phyloP scores from a whole-genome alignment of 2,113 vertebrate genomes.

The Himantopus leucocephalus region DNA sequence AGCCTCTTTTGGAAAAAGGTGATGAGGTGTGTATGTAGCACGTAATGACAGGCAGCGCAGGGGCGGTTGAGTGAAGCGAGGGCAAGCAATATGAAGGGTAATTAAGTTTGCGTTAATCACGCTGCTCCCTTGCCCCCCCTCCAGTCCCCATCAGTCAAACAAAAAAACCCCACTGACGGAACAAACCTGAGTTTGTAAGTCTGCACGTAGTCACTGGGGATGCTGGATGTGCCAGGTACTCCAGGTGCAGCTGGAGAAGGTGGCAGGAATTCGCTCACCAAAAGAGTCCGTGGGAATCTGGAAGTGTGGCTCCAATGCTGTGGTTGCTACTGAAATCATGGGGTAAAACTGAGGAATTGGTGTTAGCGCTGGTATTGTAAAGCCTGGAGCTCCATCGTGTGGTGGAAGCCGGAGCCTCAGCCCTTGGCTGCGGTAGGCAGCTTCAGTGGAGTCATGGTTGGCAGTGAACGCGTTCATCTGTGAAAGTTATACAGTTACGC shows the following conservation, averaged over 20 bases:
- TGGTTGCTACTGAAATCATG: not conserved
- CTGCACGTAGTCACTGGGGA: rapidly evolving
- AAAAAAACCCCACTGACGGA: rapidly evolving
- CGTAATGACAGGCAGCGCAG: not conserved
- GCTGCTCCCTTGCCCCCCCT: not conserved
- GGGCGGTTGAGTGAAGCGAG: not conserved
- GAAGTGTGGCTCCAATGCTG: not conserved
- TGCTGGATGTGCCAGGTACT: not conserved
- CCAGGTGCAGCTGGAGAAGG: not conserved
- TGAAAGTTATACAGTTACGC: not conserved
- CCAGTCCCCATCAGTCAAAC: not conserved
- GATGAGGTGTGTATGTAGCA: not conserved
- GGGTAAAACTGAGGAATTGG: not conserved
- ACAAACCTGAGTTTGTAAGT: not conserved
- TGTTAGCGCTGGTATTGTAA: not conserved
- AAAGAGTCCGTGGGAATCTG: rapidly evolving
- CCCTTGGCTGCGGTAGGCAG: not conserved
- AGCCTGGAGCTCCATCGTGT: not conserved
- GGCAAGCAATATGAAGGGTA: not conserved
- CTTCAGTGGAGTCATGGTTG: not conserved
- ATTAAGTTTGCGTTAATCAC: not conserved
- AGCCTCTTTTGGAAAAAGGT: not conserved
- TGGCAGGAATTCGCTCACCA: rapidly evolving
- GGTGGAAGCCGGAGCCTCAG: not conserved
- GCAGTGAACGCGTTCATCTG: rapidly evolving